Conservation (phyloP, 1,140 invertebrate genomes). For the Drosophila neocordata region DNA sequence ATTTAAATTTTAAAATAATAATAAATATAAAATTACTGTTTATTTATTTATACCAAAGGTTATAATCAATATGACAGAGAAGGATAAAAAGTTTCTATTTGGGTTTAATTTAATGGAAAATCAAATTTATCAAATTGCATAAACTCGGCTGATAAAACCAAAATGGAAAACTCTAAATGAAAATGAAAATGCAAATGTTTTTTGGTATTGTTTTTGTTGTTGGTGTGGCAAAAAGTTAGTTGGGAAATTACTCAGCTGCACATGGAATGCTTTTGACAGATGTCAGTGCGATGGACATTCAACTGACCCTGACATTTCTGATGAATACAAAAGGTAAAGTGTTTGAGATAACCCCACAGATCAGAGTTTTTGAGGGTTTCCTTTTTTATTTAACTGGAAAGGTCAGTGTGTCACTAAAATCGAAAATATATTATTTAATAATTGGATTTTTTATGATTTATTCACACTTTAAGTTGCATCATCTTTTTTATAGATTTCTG, state of each 20-base stretch:
- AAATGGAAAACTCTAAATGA: conserved; percentile 4
- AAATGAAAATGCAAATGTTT: conserved; percentile 22
- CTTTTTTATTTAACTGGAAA: neutral
- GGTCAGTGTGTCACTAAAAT: conserved; percentile 1
- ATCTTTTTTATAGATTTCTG: too few species aligned
- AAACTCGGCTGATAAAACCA: conserved; percentile 25
- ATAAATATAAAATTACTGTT: too few species aligned
- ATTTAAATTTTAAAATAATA: too few species aligned
- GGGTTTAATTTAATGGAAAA: conserved; percentile 48
- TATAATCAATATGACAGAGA: neutral
- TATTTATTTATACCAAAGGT: too few species aligned
- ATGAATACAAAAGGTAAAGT: neutral
- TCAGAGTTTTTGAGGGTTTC: too few species aligned
- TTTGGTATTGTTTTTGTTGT: conserved; percentile 25
- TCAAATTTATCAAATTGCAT: conserved; percentile 45
- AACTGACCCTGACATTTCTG: conserved; percentile 4
- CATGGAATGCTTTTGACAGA: conserved; percentile 40
- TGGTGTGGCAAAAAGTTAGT: conserved; percentile 32
- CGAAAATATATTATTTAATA: neutral
- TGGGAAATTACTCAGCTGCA: conserved; percentile 31
- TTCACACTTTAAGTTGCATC: too few species aligned
- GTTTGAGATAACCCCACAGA: neutral
- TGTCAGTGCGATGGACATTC: conserved; percentile 30
- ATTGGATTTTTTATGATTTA: too few species aligned
- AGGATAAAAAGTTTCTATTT: conserved; percentile 17